Evolutionary conservation across 2,888 invertebrate species (phyloP).

Genomic region (Nemapogon koenigi): DNA sequence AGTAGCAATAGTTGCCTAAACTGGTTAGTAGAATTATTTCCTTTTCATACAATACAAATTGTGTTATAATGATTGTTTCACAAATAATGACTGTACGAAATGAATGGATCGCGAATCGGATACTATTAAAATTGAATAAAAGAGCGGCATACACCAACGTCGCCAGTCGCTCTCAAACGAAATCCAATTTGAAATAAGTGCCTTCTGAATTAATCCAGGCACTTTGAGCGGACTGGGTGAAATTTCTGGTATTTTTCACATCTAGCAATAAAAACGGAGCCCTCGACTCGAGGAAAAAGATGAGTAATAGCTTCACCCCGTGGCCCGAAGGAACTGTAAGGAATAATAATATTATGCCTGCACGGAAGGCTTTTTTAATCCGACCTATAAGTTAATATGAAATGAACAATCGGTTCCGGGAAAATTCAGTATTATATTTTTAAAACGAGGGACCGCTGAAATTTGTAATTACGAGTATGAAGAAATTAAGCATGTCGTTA

Average conservation of each 20-base stretch:
- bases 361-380: constrained; percentile 19
- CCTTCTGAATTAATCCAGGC: constrained; percentile 62
- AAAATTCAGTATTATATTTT: too few species aligned
- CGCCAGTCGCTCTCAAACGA: constrained; percentile 36
- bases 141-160: constrained; percentile 27
- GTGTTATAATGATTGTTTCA: too few species aligned
- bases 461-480: too few species aligned
- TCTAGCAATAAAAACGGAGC: constrained; percentile 55
- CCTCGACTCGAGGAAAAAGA: constrained; percentile 48
- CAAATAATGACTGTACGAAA: too few species aligned
- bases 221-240: constrained; percentile 57
- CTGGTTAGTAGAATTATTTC: too few species aligned
- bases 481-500: too few species aligned
- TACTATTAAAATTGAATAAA: constrained; percentile 52
- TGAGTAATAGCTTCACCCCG: constrained; percentile 53
- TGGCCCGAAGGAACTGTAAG: constrained; percentile 41
- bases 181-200: constrained; percentile 65
- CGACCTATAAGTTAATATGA: constrained; percentile 5
- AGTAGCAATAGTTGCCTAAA: too few species aligned
- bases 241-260: constrained; percentile 65
- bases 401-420: too few species aligned
- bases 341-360: constrained; percentile 57
- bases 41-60: too few species aligned
- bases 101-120: too few species aligned
- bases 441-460: too few species aligned